Conservation (phyloP, 2,113 vertebrate species). For the Mellivora capensis region DNA sequence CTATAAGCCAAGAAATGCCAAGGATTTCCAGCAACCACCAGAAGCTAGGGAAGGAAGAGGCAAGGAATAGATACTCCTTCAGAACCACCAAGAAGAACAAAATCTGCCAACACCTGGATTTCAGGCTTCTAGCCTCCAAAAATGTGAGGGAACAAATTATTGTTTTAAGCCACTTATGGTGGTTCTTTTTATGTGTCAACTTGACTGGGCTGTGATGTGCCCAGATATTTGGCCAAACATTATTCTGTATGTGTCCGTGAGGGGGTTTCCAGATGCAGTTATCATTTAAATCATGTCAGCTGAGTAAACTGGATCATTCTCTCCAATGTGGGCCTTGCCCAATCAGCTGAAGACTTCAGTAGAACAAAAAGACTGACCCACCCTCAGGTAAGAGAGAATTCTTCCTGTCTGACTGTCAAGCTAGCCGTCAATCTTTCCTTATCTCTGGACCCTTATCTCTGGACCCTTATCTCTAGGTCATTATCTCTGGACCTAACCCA, state of each 20-base stretch:
- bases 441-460: not conserved
- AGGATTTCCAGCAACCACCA: not conserved
- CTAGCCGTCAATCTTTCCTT: not conserved
- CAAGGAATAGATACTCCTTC: not conserved
- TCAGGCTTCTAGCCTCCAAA: not conserved
- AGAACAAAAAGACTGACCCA: not conserved
- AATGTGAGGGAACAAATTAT: not conserved
- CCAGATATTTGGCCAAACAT: not conserved
- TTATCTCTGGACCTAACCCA: not conserved
- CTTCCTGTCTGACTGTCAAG: not conserved
- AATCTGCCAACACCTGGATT: not conserved
- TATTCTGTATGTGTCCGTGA: not conserved
- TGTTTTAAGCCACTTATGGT: not conserved
- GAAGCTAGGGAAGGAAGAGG: not conserved
- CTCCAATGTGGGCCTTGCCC: not conserved
- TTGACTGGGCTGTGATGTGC: not conserved
- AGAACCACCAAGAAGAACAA: not conserved
- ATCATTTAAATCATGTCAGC: not conserved
- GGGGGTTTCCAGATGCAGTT: not conserved
- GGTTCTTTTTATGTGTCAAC: not conserved
- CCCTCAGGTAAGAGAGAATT: not conserved
- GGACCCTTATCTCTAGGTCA: too few species aligned
- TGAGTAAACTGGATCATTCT: not conserved
- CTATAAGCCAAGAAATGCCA: not conserved
- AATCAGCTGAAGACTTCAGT: not conserved